Evolutionary conservation across 2,888 invertebrate genomes (phyloP), one percentile per base, ranked within the genome.

Genomic region (Cantharis lateralis): DNA sequence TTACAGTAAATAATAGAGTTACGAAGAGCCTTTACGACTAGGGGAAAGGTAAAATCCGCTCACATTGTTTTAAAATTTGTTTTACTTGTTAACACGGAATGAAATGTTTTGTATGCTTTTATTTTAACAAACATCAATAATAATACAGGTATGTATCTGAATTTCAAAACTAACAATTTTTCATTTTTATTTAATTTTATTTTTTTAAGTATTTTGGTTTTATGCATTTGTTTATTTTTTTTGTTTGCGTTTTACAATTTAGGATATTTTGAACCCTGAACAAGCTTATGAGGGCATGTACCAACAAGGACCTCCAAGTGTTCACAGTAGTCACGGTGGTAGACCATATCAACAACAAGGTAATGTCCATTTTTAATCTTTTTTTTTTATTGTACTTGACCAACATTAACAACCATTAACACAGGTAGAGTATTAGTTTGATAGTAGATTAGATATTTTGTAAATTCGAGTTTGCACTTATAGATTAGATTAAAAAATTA

Each of bases 261-360:
- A 96, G 96, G 97, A 96, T 89, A 95, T 96, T 93, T 93, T 95
- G 89, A 94, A 94, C 87, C 95, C 96, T 85, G 97, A 97, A 89
- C 96, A 96, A 90, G 94, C 95, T 87, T 97, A 96, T 91, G 97
- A 97, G 88, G 95, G 95, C 89, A 93, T 96, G 91, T 97, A 97
- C 90, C 95, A 95, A 87, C 96, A 96, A 89, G 95, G 96, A 87
- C 96, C 96, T 84, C 96, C 96, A 84, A 94, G 94, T 88, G 94
- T 95, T 87, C 94, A 94, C 90, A 94, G 94, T 91, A 93, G 93
- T 86, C 94, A 94, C 84, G 93, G 93, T 85, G 93, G 93, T 85
- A 92, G 93, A 87, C 91, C 91, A 84, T 96, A 95, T 90, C 95
- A 95, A 87, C 95, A 95, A 83, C 94, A 93, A 95, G 96, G 95